Evolutionary conservation across 1,140 invertebrate species (phyloP).

Genomic region (Cydia amplana): DNA sequence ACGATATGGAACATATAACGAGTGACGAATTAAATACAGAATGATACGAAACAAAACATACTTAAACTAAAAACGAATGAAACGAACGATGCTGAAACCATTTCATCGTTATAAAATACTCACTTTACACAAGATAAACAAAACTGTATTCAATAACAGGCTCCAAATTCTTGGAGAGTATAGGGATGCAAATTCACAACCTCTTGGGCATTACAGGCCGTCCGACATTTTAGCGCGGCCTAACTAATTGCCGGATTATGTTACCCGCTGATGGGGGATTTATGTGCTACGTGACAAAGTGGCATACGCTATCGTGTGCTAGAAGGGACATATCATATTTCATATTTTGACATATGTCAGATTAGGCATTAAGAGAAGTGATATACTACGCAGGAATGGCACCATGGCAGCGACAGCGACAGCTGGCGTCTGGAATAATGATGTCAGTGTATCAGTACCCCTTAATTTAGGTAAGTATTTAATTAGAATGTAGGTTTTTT

Average conservation of each 20-base stretch:
- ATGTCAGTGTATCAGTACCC: no score
- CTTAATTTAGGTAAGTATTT: no score
- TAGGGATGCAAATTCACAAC: background rate
- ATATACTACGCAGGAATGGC: background rate
- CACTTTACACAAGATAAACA: background rate
- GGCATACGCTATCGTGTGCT: background rate
- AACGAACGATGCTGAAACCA: no score
- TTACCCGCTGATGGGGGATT: background rate
- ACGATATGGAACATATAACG: no score
- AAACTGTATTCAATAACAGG: background rate
- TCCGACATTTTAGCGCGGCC: background rate
- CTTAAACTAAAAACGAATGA: no score
- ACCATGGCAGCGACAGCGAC: background rate
- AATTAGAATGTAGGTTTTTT: no score
- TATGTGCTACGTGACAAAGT: constrained; percentile 2
- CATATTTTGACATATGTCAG: background rate
- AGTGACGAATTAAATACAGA: no score
- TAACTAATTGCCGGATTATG: constrained; percentile 12
- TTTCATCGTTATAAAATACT: no score
- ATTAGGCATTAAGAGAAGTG: background rate
- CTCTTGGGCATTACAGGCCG: background rate
- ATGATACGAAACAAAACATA: no score
- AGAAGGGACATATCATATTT: constrained; percentile 1
- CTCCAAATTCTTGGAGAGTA: background rate
- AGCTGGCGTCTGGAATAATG: no score